Conservation (phyloP, 1,140 invertebrate genomes). For the Drosophila burlai region DNA sequence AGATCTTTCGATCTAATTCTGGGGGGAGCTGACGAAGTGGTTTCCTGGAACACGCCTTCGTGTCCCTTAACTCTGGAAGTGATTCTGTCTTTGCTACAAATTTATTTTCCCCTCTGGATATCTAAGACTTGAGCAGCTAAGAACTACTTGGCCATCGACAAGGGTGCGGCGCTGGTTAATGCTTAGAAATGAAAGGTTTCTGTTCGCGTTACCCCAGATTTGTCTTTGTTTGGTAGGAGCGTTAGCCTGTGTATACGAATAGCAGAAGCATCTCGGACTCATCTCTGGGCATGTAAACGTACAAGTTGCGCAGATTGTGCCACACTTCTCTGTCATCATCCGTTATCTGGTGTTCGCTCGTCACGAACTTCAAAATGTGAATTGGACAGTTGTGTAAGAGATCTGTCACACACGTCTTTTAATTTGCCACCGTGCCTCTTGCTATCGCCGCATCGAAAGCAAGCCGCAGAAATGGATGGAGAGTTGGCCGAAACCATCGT, state of each 20-base stretch:
- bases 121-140: not conserved
- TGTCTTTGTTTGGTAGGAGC: not conserved
- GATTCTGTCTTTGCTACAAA: not conserved
- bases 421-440: slow-evolving; percentile 44
- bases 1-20: not conserved
- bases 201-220: no score
- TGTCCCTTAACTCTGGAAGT: not conserved
- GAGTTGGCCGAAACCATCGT: slow-evolving; percentile 21
- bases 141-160: not conserved
- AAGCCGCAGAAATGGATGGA: slow-evolving; percentile 20
- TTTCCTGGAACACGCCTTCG: not conserved
- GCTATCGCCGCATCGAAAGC: slow-evolving; percentile 6
- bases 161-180: no score
- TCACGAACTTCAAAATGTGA: slow-evolving; percentile 64
- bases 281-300: not conserved
- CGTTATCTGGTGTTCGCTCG: slow-evolving; percentile 45
- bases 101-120: not conserved
- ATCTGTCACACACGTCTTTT: slow-evolving; percentile 46
- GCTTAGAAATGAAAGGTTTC: no score
- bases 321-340: slow-evolving; percentile 64
- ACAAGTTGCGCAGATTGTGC: slow-evolving; percentile 34
- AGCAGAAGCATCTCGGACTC: not conserved
- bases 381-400: slow-evolving; percentile 64
- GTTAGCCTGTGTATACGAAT: slow-evolving; percentile 2
- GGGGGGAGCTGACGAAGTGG: not conserved